Base-by-base conservation (phyloP, 2,797 vertebrate species). In the Silurus aristotelis region DNA sequence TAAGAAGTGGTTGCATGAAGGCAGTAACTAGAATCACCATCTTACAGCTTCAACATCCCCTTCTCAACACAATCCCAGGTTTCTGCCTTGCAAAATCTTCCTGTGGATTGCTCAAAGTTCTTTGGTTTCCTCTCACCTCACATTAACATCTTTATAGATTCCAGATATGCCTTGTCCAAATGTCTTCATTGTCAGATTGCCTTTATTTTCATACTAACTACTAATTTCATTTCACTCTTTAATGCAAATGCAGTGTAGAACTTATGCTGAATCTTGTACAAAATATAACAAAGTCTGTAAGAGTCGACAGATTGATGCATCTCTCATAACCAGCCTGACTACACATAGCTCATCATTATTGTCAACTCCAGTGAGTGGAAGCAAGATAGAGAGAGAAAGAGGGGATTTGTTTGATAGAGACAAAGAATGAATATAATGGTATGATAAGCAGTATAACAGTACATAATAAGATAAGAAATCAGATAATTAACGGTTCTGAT, bases 261-360 rank as follows among this genome's bases (percentile, higher is more conserved):
- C 70, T 84, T 66, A 87, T 82, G 82, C 79, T 77, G 67, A 67
- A 70, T 52, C 79, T 83, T 72, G 89, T 88, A 88, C 88, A 89
- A 52, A 88, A 90, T 89, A 83, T 84, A 88, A 89, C 84, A 85
- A 83, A 89, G 79, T 84, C 83, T 88, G 84, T 90, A 71, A 83
- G 71, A 83, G 83, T 82, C 84, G 84, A 88, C 87, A 89, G 89
- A 90, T 89, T 89, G 85, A 90, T 90, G 87, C 83, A 86, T 88
- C 88, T 87, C 86, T 90, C 89, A 87, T 90, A 84, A 86, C 80
- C 87, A 88, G 87, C 66, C 88, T 85, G 84, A 85, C 89, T 89
- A 83, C 85, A 88, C 88, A 89, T 90, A 86, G 89, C 89, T 90
- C 89, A 90, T 90, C 89, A 89, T 89, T 89, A 90, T 88, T 88